Base-by-base conservation (phyloP, 1,140 invertebrate genomes). In the Brachystomella parvula region DNA sequence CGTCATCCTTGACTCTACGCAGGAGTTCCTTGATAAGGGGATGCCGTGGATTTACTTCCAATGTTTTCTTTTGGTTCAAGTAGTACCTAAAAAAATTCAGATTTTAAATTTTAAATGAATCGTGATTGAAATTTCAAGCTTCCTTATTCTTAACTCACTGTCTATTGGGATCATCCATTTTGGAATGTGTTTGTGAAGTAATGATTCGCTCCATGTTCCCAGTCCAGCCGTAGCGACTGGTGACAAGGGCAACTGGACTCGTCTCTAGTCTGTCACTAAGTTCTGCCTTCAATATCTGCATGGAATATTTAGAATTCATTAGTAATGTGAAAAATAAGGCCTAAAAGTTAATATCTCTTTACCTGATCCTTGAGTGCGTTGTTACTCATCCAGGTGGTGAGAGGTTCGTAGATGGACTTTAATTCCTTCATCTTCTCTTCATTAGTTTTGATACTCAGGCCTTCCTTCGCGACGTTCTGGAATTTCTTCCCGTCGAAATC, bases 401-500 rank as follows among this genome's bases (percentile, higher is more conserved):
- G 78, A 3, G 95, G 93, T 79, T 98, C 94, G 76, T 89, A 98
- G 57, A 85, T 83, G 69, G 83, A 86, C 74, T 90, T 88, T 28
- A 92, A 75, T 53, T 84, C 83, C 78, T 97, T 92, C 72, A 89
- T 82, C 72, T 85, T 85, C 76, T 92, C 87, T 67, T 87, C 87
- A 24, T 86, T 86, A 76, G 85, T 92, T 66, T 93, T 87, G 1
- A 99, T 77, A 63, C 87, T 86, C 74, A 99, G 86, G 1, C 96
- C 95, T 81, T 99, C 97, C 79, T 99, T 99, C 66, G 97, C 97
- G 33, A 98, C 92, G 77, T 99, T 99, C 80, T 98, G 95, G 88
- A 99, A 97, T 79, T 98, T 98, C 81, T 98, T 97, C 31, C 94
- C 92, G 75, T 99, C 96, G 79, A 95, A 99, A 79, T 99, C 96